Evolutionary conservation across 2,797 vertebrate genomes (phyloP), one percentile per base, ranked within the genome.

Genomic region (Clarias platycephalus): DNA sequence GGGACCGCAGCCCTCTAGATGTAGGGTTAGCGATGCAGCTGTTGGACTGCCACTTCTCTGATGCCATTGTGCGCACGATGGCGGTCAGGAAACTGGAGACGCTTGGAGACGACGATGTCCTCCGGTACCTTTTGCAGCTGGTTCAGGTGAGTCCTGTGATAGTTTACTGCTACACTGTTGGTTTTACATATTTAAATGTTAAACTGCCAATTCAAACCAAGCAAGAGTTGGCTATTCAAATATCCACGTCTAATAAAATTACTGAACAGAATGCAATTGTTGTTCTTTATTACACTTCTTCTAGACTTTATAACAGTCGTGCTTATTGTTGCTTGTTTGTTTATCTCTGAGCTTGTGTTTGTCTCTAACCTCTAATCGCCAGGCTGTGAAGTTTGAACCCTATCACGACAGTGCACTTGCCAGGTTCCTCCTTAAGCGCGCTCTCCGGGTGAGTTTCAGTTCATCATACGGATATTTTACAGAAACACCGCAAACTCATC

Each of bases 311-410:
- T 44, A 26, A 3, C 78, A 13, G 16, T 66, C 16, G 10, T 26
- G 15, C 49, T 18, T 28, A 9, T 64, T 10, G 5, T 63, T 10
- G 10, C 16, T 55, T 57, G 20, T 57, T 75, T 31, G 7, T 55
- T 16, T 4, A 18, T 24, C 5, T 31, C 28, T 12, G 0, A 9
- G 20, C 16, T 26, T 34, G 3, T 13, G 5, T 31, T 77, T 57
- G 22, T 81, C 55, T 37, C 55, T 0, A 28, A 55, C 66, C 22
- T 89, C 28, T 44, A 44, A 44, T 10, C 22, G 82, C 24, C 85
- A 99, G 98, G 98, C 98, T 53, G 97, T 99, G 82, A 99, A 99
- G 90, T 99, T 99, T 92, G 98, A 99, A 91, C 98, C 98, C 0
- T 99, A 99, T 89, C 98, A 99, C 80, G 98, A 99, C 94, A 98